phyloP scores from a whole-genome alignment of 1,140 invertebrate species.

The Potamilus streckersoni region DNA sequence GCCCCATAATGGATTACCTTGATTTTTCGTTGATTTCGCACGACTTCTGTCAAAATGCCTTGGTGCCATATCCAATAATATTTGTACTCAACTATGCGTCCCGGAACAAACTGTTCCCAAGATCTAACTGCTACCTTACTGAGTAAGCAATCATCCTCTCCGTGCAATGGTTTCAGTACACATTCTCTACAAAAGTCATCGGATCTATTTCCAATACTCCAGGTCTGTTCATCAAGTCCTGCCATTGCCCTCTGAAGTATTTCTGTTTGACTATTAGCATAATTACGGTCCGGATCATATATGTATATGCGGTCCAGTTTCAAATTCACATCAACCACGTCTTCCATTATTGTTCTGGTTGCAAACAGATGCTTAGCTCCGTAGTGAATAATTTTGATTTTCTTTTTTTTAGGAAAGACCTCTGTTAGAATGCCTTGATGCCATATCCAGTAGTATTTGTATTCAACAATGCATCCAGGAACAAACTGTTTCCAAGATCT shows the following conservation, averaged over 20 bases:
- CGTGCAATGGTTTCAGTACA: neutral
- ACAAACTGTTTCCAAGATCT: slow-evolving; percentile 13
- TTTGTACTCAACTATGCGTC: too few relatives aligned
- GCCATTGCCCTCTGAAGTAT: neutral
- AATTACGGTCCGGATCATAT: slow-evolving; percentile 1
- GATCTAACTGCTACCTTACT: too few relatives aligned
- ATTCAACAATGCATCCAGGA: slow-evolving; percentile 13
- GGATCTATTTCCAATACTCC: slow-evolving; percentile 2
- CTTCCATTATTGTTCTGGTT: slow-evolving; percentile 20
- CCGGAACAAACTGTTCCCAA: too few relatives aligned
- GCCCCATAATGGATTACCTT: slow-evolving; percentile 29
- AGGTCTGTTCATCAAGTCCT: slow-evolving; percentile 11
- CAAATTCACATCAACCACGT: slow-evolving; percentile 10
- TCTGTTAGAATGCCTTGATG: slow-evolving; percentile 24
- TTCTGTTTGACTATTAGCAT: neutral
- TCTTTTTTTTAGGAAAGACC: slow-evolving; percentile 2
- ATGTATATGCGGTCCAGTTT: slow-evolving; percentile 3
- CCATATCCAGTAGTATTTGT: slow-evolving; percentile 14
- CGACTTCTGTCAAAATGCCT: neutral
- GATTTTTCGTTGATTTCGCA: slow-evolving; percentile 11
- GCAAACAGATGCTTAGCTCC: slow-evolving; percentile 20
- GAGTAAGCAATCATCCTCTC: too few relatives aligned
- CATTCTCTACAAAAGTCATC: slow-evolving; percentile 17
- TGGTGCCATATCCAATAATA: too few relatives aligned
- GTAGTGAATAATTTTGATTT: slow-evolving; percentile 26